Base-by-base conservation (phyloP, 2,113 vertebrate genomes). In the Columbina picui region DNA sequence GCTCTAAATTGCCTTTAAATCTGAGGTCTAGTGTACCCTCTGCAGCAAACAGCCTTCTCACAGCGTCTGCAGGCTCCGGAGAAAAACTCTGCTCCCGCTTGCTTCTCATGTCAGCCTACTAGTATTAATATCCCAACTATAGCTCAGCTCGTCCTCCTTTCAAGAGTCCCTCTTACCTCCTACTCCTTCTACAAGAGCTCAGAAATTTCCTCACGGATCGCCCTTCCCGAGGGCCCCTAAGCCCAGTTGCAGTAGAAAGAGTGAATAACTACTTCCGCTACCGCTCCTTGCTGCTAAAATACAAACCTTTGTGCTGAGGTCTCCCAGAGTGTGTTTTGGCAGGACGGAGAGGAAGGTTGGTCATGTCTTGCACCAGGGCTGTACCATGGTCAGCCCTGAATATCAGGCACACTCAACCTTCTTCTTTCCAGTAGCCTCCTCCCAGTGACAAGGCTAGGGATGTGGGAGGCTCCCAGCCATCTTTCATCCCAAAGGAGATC, bases 1-100 rank as follows among this genome's bases (percentile, higher is more conserved):
- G 95, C 96, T 96, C 89, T 97, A 97, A 97, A 97, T 96, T 97
- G 92, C 92, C 84, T 97, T 87, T 82, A 94, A 96, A 93, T 84
- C 90, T 78, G 53, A 93, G 75, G 41, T 90, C 43, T 43, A 41
- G 50, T 9, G 71, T 77, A 39, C 30, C 29, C 60, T 90, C 70
- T 4, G 3, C 39, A 79, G 77, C 82, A 65, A 83, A 75, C 47
- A 27, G 71, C 41, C 29, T 91, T 71, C 80, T 55, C 27, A 1
- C 59, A 70, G 86, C 2, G 4, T 52, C 60, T 82, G 85, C 82
- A 69, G 53, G 56, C 43, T 20, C 45, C 67, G 38, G 30, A 75
- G 23, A 56, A 73, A 69, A 89, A 74, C 30, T 3, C 7, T 1
- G 0, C 63, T 74, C 49, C 25, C 38, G 63, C 34, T 67, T 3